Percentiles rank a stretch among this genome's conserved stretches.
Conservation (phyloP, 2,797 vertebrate species). For the Peromyscus eremicus region DNA sequence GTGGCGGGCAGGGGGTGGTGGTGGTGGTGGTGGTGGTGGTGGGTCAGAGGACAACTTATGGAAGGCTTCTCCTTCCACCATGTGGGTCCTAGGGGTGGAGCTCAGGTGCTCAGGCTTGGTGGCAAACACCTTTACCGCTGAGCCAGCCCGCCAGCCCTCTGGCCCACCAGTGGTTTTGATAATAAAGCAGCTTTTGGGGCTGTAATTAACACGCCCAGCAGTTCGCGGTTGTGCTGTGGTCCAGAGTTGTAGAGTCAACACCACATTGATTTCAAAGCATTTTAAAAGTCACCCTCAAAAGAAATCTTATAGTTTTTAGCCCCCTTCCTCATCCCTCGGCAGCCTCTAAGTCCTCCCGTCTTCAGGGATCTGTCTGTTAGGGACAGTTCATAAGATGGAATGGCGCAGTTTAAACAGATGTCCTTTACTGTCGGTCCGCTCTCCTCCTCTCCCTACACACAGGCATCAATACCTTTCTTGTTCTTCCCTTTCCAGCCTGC, state of each 20-base stretch:
- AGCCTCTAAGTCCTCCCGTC: rapidly evolving
- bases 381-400: background rate
- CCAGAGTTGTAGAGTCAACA: rapidly evolving
- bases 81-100: background rate
- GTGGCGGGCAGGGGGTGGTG: background rate
- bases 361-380: background rate
- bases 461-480: background rate
- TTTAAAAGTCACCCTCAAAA: background rate
- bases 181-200: background rate
- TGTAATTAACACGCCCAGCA: rapidly evolving
- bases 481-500: background rate
- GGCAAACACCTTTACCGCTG: background rate
- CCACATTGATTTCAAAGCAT: rapidly evolving
- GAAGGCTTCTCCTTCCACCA: background rate
- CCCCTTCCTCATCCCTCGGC: rapidly evolving
- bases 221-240: rapidly evolving
- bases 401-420: background rate
- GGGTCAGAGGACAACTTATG: background rate
- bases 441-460: background rate
- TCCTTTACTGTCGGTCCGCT: background rate
- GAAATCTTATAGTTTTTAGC: too few species aligned
- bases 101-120: background rate
- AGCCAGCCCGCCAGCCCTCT: background rate
- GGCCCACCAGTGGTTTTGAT: background rate
- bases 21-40: too few species aligned